Base-by-base conservation (phyloP, 2,888 invertebrate genomes). In the Drosophila tanythrix region DNA sequence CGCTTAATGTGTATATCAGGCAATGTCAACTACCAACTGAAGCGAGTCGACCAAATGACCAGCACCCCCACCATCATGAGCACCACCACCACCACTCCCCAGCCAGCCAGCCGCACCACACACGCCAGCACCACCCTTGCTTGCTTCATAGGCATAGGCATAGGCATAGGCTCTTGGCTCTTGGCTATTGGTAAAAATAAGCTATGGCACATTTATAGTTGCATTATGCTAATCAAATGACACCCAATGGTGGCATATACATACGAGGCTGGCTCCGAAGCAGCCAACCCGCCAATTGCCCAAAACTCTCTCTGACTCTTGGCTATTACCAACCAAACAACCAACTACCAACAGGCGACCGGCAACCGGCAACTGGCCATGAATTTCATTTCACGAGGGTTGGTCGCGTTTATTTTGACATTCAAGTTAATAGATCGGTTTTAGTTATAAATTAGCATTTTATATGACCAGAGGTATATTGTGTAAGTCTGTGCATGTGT, bases 401-500 rank as follows among this genome's bases (percentile, higher is more conserved):
- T 83, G 84, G 56, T 83, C 67, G 79, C 76, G 73, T 76, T 84
- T 81, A 87, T 85, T 87, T 88, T 89, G 86, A 90, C 89, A 88
- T 88, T 83, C 84, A 82, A 86, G 89, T 90, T 89, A 90, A 90
- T 90, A 89, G 90, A 90, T 89, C 86, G 89, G 90, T 90, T 89
- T 89, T 82, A 81, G 79, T 77, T 85, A 79, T 85, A 87, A 87
- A 89, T 88, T 88, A 88, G 88, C 89, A 89, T 88, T 88, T 77
- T 85, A 85, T 85, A 88, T 83, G 52, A 61, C 29, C 66, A 27
- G 55, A 71, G 38, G 25, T 48, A 29, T 52, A 33, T 48, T 48
- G 52, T 48, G 27, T 57, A 58, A 66, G 61, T 55, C 36, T 60
- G 50, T 50, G 33, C 33, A 33, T 33, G 59, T 25, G 38, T 50